Conservation (phyloP, 2,113 vertebrate species). For the Chaetura pelagica region DNA sequence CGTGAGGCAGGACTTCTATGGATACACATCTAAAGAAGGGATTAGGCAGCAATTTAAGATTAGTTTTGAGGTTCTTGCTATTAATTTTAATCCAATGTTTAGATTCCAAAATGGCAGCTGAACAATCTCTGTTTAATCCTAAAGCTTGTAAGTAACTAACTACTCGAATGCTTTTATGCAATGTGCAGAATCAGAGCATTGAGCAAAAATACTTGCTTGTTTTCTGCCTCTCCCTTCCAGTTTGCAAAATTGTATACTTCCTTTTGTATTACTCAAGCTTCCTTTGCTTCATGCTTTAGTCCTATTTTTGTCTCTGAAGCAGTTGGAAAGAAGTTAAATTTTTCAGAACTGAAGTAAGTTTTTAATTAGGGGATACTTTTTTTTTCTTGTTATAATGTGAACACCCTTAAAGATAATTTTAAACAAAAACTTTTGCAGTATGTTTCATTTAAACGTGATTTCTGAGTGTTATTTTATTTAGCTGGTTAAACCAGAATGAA, state of each 20-base stretch:
- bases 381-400: not conserved
- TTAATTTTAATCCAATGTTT: rapidly evolving
- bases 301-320: not conserved
- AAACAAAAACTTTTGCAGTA: not conserved
- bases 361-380: not conserved
- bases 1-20: not conserved
- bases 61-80: not conserved
- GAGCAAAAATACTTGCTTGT: not conserved
- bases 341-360: not conserved
- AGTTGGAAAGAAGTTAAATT: not conserved
- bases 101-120: not conserved
- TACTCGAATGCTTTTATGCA: not conserved
- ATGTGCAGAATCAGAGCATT: not conserved
- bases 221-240: not conserved
- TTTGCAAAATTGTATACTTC: conserved; percentile 13
- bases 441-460: not conserved
- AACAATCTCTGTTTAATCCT: not conserved
- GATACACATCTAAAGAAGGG: not conserved
- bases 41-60: not conserved
- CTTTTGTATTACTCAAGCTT: conserved; percentile 24
- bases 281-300: not conserved
- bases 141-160: not conserved
- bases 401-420: not conserved
- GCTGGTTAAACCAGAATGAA: not conserved
- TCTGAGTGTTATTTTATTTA: not conserved